phyloP scores from a whole-genome alignment of 2,113 vertebrate genomes.

The Urocitellus parryii region DNA sequence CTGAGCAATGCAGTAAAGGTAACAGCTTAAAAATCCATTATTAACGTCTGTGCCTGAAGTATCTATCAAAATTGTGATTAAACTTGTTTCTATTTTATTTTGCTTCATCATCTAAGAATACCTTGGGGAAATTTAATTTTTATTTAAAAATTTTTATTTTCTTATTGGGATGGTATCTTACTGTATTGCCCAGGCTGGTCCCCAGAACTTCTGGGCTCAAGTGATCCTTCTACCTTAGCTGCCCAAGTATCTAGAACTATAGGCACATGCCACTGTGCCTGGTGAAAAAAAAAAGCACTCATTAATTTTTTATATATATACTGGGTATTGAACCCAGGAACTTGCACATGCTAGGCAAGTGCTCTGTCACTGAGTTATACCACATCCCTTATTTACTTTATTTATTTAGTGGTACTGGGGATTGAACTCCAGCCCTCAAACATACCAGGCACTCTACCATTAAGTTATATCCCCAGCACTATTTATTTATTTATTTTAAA shows the following conservation, averaged over 20 bases:
- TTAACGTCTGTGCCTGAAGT: background rate
- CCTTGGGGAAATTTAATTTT: background rate
- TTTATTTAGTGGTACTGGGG: background rate
- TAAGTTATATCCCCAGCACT: background rate
- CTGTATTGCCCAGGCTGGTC: background rate
- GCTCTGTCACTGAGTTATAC: no score
- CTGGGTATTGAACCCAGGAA: no score
- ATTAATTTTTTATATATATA: no score
- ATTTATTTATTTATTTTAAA: no score
- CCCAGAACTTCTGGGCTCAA: background rate
- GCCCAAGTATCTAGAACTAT: background rate
- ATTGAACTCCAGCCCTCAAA: background rate
- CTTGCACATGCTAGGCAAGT: no score
- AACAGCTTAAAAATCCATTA: background rate
- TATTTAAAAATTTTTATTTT: background rate
- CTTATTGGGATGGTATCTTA: background rate
- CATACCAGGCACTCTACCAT: background rate
- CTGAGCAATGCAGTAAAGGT: background rate
- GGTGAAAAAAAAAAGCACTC: no score
- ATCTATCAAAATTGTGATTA: background rate
- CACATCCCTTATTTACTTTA: no score
- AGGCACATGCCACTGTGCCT: no score
- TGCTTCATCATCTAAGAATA: background rate
- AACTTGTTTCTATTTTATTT: slow-evolving; percentile 40
- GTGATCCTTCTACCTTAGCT: background rate